Conservation (phyloP, 1,140 invertebrate genomes). For the Caenorhabditis latens region DNA sequence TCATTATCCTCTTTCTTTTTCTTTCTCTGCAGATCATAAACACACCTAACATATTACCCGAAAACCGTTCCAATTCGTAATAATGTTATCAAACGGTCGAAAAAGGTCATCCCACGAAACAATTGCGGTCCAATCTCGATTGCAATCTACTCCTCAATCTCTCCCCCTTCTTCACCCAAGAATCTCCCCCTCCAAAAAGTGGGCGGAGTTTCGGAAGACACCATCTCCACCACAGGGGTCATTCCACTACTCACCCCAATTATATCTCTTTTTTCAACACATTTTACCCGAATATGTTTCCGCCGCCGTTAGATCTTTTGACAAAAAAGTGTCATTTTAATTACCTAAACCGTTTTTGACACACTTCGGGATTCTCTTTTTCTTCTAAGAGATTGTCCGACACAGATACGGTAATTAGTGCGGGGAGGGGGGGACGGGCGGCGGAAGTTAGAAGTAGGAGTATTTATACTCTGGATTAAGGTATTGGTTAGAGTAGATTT, state of each 20-base stretch:
- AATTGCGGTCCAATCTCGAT: not conserved
- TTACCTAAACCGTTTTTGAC: not conserved
- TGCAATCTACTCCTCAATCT: not conserved
- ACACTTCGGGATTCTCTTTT: not conserved
- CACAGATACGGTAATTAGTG: slow-evolving; percentile 21
- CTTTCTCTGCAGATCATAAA: not conserved
- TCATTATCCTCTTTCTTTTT: not conserved
- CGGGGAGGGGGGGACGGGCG: no score
- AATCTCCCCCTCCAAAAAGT: not conserved
- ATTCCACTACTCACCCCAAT: not conserved
- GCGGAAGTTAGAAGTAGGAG: no score
- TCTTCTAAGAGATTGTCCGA: not conserved
- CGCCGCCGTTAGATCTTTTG: not conserved
- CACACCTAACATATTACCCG: not conserved
- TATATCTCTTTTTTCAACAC: not conserved
- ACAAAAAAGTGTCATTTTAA: slow-evolving; percentile 19
- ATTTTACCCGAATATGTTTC: not conserved
- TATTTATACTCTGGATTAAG: no score
- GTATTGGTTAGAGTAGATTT: no score
- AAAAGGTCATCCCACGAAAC: slow-evolving; percentile 23
- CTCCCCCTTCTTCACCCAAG: not conserved
- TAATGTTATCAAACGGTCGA: slow-evolving; percentile 48
- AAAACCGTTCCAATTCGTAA: slow-evolving; percentile 10
- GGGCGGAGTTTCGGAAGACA: not conserved
- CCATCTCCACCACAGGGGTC: not conserved